Conservation (phyloP, 2,888 invertebrate genomes). For the Philereme vetulata region DNA sequence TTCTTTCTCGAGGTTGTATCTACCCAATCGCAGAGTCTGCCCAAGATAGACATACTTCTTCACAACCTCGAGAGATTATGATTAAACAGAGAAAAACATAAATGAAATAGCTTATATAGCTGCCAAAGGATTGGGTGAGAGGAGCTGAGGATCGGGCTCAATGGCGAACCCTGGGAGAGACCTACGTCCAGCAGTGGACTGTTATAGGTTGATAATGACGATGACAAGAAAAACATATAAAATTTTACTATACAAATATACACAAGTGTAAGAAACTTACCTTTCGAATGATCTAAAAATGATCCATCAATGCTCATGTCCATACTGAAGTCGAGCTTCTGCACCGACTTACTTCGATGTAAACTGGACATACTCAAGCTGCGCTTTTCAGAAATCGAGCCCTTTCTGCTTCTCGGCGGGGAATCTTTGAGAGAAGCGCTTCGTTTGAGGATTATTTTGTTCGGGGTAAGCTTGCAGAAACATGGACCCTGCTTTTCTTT, state of each 20-base stretch:
- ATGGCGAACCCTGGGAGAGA: no score
- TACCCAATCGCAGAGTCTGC: no score
- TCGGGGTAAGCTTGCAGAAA: conserved; percentile 66
- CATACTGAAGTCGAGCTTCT: conserved; percentile 80
- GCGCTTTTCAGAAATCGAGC: conserved; percentile 64
- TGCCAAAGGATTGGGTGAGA: no score
- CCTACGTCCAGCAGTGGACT: no score
- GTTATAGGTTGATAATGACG: no score
- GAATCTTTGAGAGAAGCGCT: conserved; percentile 73
- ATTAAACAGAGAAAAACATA: no score
- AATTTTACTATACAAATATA: background rate
- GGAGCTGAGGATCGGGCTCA: no score
- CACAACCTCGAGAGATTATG: no score
- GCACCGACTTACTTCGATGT: conserved; percentile 75
- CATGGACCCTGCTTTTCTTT: conserved; percentile 57
- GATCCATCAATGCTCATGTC: conserved; percentile 82
- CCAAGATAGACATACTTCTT: no score
- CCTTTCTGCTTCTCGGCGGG: conserved; percentile 59
- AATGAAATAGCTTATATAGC: no score
- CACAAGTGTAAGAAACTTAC: conserved; percentile 43
- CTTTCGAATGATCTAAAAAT: conserved; percentile 65
- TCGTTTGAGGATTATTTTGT: conserved; percentile 56
- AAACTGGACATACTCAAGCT: conserved; percentile 73
- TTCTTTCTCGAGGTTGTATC: no score
- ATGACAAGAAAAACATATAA: no score